Conservation (phyloP, 2,113 vertebrate species). For the Carassius gibelio region DNA sequence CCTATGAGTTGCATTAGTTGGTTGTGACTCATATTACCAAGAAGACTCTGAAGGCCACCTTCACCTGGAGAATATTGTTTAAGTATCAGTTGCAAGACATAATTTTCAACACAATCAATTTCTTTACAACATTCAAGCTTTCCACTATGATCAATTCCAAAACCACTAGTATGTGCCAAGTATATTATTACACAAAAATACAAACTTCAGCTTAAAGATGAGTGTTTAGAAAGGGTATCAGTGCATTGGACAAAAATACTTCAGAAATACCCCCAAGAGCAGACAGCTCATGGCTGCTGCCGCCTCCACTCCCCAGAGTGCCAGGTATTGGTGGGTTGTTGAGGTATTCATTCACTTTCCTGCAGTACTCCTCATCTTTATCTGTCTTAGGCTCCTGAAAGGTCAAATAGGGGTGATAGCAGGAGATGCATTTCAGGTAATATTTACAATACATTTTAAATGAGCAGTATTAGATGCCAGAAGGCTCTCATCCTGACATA, state of each 20-base stretch:
- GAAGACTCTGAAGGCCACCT: conserved; percentile 1
- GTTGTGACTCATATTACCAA: neutral
- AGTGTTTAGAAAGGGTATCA: neutral
- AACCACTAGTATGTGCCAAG: neutral
- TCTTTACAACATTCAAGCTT: neutral
- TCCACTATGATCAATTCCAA: neutral
- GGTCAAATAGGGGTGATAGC: conserved; percentile 32
- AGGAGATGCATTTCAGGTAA: neutral
- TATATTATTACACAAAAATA: neutral
- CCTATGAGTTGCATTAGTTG: neutral
- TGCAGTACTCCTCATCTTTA: conserved; percentile 94
- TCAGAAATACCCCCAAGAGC: conserved; percentile 84
- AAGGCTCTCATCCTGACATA: conserved; percentile 56
- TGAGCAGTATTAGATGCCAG: neutral
- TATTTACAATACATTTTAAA: neutral
- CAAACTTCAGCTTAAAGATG: neutral
- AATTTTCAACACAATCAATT: neutral
- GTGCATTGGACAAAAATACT: neutral
- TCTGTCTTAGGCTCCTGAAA: conserved; percentile 91
- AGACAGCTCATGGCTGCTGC: conserved; percentile 88
- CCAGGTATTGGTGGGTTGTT: conserved; percentile 97
- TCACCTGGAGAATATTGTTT: neutral
- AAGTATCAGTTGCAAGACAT: neutral
- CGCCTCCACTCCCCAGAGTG: conserved; percentile 83
- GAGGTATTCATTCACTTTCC: conserved; percentile 94